Evolutionary conservation across 2,113 vertebrate species (phyloP).

Genomic region (Tonatia bakeri): DNA sequence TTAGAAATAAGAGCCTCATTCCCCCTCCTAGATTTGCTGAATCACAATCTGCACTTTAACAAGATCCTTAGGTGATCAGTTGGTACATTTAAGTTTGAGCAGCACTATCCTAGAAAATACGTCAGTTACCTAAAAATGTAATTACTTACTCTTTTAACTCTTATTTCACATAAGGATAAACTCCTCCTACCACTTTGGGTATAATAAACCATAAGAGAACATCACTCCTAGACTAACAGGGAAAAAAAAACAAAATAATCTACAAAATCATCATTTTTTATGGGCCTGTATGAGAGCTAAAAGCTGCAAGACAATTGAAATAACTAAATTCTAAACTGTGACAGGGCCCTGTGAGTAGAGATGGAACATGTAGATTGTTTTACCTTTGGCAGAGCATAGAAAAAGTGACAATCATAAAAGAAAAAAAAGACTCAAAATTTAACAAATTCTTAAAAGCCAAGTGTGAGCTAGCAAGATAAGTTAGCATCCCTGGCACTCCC

Average conservation of each 20-base stretch:
- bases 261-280: neutral
- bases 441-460: conserved; percentile 24
- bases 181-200: neutral
- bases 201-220: neutral
- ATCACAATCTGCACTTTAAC: neutral
- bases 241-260: neutral
- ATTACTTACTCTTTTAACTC: neutral
- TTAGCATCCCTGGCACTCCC: neutral
- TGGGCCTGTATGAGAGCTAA: neutral
- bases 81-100: neutral
- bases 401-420: neutral
- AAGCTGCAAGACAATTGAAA: neutral
- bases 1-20: neutral
- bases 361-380: neutral
- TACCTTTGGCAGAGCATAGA: neutral
- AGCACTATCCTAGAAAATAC: neutral
- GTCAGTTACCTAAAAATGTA: neutral
- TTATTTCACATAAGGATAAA: neutral
- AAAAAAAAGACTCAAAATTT: neutral
- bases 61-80: neutral
- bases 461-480: neutral
- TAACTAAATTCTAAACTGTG: neutral
- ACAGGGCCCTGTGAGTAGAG: neutral
- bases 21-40: neutral
- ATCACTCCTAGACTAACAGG: neutral